Evolutionary conservation across 2,113 vertebrate genomes (phyloP).

Genomic region (Lasiurus borealis): DNA sequence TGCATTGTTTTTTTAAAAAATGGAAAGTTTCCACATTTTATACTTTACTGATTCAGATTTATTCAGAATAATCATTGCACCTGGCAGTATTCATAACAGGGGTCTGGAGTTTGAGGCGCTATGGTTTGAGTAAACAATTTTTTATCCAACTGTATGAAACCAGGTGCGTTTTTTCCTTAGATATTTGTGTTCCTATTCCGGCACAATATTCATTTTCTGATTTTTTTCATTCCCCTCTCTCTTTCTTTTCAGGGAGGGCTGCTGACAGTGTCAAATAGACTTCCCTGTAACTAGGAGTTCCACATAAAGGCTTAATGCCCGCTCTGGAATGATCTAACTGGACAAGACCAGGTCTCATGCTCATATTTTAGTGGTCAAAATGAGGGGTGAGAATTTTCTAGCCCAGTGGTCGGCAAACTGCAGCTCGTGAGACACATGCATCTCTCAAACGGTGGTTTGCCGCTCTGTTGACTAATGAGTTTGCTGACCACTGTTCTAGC

Average conservation of each 20-base stretch:
- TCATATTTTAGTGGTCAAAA: background rate
- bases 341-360: background rate
- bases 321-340: background rate
- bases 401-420: no score
- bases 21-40: background rate
- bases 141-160: background rate
- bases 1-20: background rate
- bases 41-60: background rate
- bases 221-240: background rate
- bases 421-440: no score
- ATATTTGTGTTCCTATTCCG: conserved; percentile 33
- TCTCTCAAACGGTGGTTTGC: no score
- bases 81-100: background rate
- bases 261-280: background rate
- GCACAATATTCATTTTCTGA: conserved; percentile 6
- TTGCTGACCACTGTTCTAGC: background rate
- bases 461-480: no score
- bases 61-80: background rate
- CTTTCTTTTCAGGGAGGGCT: background rate
- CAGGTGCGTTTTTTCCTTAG: background rate
- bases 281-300: background rate
- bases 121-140: background rate
- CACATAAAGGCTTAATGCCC: background rate
- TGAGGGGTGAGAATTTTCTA: background rate
- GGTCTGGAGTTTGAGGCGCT: background rate